Evolutionary conservation across 1,140 invertebrate genomes (phyloP).

Genomic region (Popillia japonica): DNA sequence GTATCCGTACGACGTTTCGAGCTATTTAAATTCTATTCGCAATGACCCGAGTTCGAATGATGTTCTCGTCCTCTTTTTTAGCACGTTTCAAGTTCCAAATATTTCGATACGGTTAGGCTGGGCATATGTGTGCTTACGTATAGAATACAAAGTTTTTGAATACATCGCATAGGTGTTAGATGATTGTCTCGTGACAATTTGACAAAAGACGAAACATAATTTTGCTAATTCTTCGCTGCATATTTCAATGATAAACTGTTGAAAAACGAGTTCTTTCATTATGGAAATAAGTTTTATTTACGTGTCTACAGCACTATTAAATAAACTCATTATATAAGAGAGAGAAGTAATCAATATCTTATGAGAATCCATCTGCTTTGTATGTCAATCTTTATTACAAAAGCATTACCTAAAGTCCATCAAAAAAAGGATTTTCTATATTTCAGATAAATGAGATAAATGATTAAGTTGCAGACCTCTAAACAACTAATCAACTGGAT

Average conservation of each 20-base stretch:
- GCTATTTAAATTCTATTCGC: slow-evolving; percentile 47
- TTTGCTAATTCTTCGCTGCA: background rate
- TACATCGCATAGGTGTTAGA: background rate
- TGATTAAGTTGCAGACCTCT: too few relatives aligned
- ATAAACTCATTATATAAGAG: too few relatives aligned
- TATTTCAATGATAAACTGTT: slow-evolving; percentile 14
- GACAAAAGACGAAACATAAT: background rate
- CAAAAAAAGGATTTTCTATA: too few relatives aligned
- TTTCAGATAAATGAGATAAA: too few relatives aligned
- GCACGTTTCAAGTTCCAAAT: background rate
- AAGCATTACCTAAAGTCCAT: too few relatives aligned
- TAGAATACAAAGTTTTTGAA: background rate
- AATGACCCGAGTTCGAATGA: background rate
- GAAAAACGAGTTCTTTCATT: background rate
- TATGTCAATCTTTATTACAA: too few relatives aligned
- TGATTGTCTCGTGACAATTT: background rate
- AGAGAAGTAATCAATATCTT: too few relatives aligned
- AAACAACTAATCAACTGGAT: too few relatives aligned
- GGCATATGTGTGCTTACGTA: background rate
- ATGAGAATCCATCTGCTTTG: too few relatives aligned
- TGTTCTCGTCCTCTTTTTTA: background rate
- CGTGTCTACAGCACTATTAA: too few relatives aligned
- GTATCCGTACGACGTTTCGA: slow-evolving; percentile 1
- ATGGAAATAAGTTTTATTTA: background rate
- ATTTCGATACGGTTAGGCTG: background rate